Base-by-base conservation (phyloP, 2,888 invertebrate species). In the Blastobasis adustella region DNA sequence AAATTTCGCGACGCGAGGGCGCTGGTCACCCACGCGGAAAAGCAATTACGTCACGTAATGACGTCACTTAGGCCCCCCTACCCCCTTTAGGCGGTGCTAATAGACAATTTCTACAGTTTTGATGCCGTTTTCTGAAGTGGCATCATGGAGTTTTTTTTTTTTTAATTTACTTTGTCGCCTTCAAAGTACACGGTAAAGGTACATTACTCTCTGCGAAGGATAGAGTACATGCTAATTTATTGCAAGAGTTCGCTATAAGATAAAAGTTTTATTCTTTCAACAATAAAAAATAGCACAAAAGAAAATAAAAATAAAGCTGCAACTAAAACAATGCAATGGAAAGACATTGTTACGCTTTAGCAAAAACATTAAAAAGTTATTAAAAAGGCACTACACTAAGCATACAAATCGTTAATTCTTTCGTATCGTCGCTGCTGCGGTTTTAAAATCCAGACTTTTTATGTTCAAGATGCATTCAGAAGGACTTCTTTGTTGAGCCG, bases 31-130 rank as follows among this genome's bases (percentile, higher is more conserved):
- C 84, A 82, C 71, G 85, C 80, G 86, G 82, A 86, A 88, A 88
- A 84, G 85, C 81, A 86, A 87, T 88, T 86, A 85, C 84, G 76
- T 71, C 73, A 72, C 77, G 72, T 84, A 87, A 88, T 84, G 86
- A 82, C 80, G 78, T 83, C 85, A 86, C 82, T 87, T 83, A 79
- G 58, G 57, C 61, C 56, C 76, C 74, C 78, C 71, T 72, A 71
- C 64, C 61, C 67, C 62, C 66, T 60, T 66, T 61, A 63, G 65
- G 61, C 65, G 60, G 61, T 64, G 71, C 76, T 82, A 85, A 86
- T 85, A 80, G 84, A 77, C 82, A 82, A 86, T 86, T 85, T 85
- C 72, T 76, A 70, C 72, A 74, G 69, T 79, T 79, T 77, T 76
- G 72, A 65, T 61, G 67, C 56, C 69, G 62, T 73, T 76, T 74